Evolutionary conservation across 2,797 vertebrate species (phyloP).

Genomic region (Anolis apletophallus): DNA sequence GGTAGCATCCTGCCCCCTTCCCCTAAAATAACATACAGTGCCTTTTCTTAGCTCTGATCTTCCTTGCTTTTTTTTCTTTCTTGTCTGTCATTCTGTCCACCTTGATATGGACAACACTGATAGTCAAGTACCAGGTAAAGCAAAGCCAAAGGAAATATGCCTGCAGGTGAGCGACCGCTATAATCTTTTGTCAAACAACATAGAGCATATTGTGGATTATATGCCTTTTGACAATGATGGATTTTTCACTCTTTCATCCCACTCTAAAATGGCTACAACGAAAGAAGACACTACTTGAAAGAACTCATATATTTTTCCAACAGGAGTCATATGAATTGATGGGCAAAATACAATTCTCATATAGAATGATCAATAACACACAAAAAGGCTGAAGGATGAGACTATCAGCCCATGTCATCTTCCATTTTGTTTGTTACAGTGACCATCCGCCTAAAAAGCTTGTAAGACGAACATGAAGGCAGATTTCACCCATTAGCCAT

Average conservation of each 20-base stretch:
- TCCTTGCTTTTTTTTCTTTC: background rate
- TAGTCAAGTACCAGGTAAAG: background rate
- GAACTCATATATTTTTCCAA: background rate
- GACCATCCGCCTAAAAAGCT: no score
- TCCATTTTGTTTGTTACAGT: background rate
- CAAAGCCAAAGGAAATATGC: conserved; percentile 22
- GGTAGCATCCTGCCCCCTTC: background rate
- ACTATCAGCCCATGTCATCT: no score
- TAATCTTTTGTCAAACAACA: conserved; percentile 30
- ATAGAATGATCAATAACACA: background rate
- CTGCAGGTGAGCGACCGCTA: background rate
- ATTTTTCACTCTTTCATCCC: conserved; percentile 16
- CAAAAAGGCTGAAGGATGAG: background rate
- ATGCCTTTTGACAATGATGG: conserved; percentile 7
- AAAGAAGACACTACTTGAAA: conserved; percentile 3
- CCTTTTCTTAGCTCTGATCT: background rate
- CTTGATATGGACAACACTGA: background rate
- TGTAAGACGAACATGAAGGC: background rate
- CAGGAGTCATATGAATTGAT: background rate
- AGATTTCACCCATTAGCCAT: no score
- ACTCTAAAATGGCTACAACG: conserved; percentile 22
- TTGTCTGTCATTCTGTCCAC: background rate
- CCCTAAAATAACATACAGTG: accelerated
- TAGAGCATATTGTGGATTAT: background rate
- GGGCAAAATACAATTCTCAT: background rate